Evolutionary conservation across 2,113 vertebrate genomes (phyloP), one percentile per base, ranked within the genome.

Genomic region (Esox niger): DNA sequence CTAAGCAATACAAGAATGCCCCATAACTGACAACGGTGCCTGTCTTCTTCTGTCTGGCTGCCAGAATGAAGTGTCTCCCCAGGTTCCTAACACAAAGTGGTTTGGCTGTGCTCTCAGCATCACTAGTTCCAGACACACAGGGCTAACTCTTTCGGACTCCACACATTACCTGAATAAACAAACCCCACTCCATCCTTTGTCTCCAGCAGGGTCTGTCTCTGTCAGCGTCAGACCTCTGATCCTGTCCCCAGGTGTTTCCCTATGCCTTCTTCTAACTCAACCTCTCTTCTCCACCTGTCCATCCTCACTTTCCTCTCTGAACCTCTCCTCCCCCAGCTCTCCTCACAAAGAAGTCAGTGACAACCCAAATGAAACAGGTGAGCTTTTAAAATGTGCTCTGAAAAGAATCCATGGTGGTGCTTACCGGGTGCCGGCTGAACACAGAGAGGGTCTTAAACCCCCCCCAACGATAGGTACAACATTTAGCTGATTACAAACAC

Each of bases 161-260:
- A 60, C 58, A 57, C 25, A 27, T 49, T 66, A 62, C 43, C 46
- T 52, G 76, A 77, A 74, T 54, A 55, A 35, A 58, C 55, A 72
- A 47, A 69, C 38, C 58, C 26, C 38, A 35, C 9, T 32, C 2
- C 31, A 31, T 59, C 7, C 61, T 35, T 13, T 5, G 15, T 35
- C 64, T 73, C 54, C 64, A 60, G 13, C 29, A 62, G 70, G 76
- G 74, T 43, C 38, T 15, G 38, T 2, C 69, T 60, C 63, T 65
- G 70, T 15, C 32, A n/a, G 3, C 31, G n/a, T 35, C 64, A 64
- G 66, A 79, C 79, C 74, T 66, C 76, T 74, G 76, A 71, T 80
- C 55, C 62, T 69, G 8, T 55, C 64, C 62, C 10, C 52, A 29
- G 27, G 67, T 68, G 61, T 66, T 65, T 69, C 62, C 33, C 66